phyloP scores from a whole-genome alignment of 2,888 invertebrate genomes.

The Leistus spinibarbis region DNA sequence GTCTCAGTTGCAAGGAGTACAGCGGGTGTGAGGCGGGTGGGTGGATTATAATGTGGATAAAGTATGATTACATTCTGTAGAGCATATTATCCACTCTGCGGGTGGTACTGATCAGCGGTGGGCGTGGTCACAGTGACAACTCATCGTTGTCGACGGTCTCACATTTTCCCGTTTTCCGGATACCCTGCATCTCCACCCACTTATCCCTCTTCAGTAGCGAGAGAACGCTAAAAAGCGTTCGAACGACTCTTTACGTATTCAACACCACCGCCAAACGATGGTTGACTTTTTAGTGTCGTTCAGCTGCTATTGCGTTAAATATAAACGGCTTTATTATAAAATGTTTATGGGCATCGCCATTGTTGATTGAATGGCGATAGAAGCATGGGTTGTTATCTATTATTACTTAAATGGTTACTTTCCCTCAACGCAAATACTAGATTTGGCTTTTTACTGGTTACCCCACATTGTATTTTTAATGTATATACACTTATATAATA shows the following conservation, averaged over 20 bases:
- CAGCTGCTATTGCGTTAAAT: conserved; percentile 31
- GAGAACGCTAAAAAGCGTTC: conserved; percentile 6
- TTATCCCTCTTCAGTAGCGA: neutral
- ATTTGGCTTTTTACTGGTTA: too few species aligned
- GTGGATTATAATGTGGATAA: conserved; percentile 51
- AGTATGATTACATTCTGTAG: conserved; percentile 53
- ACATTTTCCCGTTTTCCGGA: neutral
- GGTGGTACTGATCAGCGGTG: conserved; percentile 50
- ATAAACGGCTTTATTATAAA: conserved; percentile 37
- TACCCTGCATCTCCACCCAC: neutral
- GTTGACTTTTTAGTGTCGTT: conserved; percentile 27
- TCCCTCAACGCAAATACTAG: too few species aligned
- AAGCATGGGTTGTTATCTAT: too few species aligned
- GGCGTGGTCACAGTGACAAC: conserved; percentile 51
- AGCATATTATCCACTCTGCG: conserved; percentile 50
- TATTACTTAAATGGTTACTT: too few species aligned
- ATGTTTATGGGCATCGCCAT: conserved; percentile 24
- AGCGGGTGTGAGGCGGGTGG: neutral
- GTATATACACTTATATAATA: too few species aligned
- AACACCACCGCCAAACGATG: conserved; percentile 5
- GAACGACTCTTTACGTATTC: conserved; percentile 24
- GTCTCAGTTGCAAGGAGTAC: neutral
- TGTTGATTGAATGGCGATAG: conserved; percentile 37
- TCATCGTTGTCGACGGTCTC: conserved; percentile 43
- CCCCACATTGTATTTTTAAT: too few species aligned